A percentile compares a stretch with the other conserved stretches of the same genome.
phyloP scores from a whole-genome alignment of 2,113 vertebrate genomes.

The Recurvirostra avosetta region DNA sequence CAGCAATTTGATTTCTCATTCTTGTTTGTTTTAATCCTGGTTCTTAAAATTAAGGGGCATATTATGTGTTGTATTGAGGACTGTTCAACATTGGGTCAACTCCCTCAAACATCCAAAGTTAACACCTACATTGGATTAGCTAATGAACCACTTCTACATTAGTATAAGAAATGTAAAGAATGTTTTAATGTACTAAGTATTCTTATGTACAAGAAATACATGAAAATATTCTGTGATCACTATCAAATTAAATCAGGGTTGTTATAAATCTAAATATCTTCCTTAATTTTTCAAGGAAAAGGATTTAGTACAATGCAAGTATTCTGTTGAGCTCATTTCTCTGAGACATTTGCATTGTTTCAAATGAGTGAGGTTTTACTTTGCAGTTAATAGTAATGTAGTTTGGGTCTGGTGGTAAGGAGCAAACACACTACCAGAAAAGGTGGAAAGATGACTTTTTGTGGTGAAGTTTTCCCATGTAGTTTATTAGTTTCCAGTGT shows the following conservation, averaged over 20 bases:
- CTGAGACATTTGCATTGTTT: not conserved
- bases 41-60: not conserved
- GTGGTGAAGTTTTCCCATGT: not conserved
- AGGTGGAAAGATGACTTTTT: not conserved
- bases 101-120: not conserved
- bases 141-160: not conserved
- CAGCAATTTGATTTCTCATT: not conserved
- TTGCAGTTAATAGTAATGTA: not conserved
- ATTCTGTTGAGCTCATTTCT: not conserved
- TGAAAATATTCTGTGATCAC: not conserved
- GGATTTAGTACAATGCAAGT: not conserved
- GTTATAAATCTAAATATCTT: not conserved
- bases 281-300: not conserved
- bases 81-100: not conserved
- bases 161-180: no score
- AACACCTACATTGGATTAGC: not conserved
- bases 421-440: not conserved
- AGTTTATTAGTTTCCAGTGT: not conserved
- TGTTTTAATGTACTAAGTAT: no score
- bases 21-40: not conserved
- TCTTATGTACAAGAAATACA: not conserved
- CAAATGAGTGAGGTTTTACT: not conserved
- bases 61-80: not conserved
- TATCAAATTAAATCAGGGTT: not conserved
- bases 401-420: not conserved